Percentiles rank a stretch among this genome's conserved stretches.
phyloP scores from a whole-genome alignment of 2,113 vertebrate species.

The Brevimyrus niger region DNA sequence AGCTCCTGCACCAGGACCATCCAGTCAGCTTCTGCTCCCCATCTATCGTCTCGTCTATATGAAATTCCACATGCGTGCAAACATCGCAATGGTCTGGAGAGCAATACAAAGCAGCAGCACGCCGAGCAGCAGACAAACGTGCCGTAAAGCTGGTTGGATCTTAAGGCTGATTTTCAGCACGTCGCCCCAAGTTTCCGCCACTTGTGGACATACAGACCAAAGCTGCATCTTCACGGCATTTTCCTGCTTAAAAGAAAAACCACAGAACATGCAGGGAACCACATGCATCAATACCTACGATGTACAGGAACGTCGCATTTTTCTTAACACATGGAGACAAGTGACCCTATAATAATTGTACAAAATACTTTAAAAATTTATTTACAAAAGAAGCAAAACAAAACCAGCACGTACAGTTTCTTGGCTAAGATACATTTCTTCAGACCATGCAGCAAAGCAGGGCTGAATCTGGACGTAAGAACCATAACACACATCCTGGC shows the following conservation, averaged over 20 bases:
- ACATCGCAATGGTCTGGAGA: neutral
- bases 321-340: neutral
- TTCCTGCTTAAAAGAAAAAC: neutral
- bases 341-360: neutral
- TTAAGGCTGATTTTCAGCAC: neutral
- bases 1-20: neutral
- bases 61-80: neutral
- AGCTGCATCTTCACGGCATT: neutral
- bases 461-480: neutral
- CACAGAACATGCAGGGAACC: neutral
- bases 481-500: neutral
- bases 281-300: neutral
- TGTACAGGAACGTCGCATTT: neutral
- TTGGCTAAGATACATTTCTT: neutral
- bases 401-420: neutral
- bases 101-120: neutral
- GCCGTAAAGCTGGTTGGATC: neutral
- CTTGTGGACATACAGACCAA: neutral
- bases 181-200: too few species aligned
- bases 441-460: neutral
- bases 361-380: conserved; percentile 29
- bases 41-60: neutral
- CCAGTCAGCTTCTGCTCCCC: neutral
- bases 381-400: conserved; percentile 20
- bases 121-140: neutral